Evolutionary conservation across 92 coral and sea anemone genomes (phyloP).

Genomic region (Palythoa caribaeorum): DNA sequence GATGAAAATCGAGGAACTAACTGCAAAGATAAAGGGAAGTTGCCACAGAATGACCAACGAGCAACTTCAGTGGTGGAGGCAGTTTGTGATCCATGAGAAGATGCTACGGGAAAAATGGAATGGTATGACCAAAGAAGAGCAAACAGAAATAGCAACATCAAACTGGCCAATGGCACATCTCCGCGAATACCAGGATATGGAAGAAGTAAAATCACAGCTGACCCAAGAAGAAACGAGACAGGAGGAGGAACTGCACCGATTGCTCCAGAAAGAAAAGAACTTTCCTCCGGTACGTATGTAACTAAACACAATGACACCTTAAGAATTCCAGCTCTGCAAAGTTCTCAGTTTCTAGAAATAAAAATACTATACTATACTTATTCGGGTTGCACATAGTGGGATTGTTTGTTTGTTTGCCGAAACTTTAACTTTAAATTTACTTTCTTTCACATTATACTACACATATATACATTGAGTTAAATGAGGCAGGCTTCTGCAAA

Average conservation of each 20-base stretch:
- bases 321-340: neutral
- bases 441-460: no score
- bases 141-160: neutral
- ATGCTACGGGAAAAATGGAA: neutral
- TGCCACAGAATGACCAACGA: conserved; percentile 13
- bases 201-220: neutral
- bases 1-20: neutral
- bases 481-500: no score
- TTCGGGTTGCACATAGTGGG: no score
- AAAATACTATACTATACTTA: no score
- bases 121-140: neutral
- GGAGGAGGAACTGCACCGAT: neutral
- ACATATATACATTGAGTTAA: no score
- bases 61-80: conserved; percentile 21
- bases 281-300: neutral
- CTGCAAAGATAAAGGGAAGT: neutral
- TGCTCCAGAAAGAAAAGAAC: neutral
- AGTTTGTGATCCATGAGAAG: neutral
- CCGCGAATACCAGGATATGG: neutral
- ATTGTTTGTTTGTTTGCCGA: no score
- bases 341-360: neutral
- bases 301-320: neutral
- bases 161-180: neutral
- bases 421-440: no score
- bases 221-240: neutral